phyloP scores from a whole-genome alignment of 2,113 vertebrate genomes.

The Cranoglanis bouderius region DNA sequence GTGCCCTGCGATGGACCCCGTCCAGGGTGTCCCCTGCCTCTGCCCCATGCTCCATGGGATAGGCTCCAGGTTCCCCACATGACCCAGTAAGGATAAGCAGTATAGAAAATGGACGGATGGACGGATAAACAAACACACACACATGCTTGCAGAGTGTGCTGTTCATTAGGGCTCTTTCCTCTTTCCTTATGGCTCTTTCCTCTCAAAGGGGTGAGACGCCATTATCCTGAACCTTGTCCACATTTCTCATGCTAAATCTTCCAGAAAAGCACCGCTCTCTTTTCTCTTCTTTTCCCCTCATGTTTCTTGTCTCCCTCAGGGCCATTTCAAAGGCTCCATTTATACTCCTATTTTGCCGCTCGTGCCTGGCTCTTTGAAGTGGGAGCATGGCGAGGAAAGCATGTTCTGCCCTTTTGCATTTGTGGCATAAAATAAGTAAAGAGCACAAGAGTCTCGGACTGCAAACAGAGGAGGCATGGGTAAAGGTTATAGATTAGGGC shows the following conservation, averaged over 20 bases:
- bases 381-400: slow-evolving; percentile 42
- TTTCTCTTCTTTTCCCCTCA: slow-evolving; percentile 33
- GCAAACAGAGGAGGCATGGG: neutral
- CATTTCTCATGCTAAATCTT: slow-evolving; percentile 33
- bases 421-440: slow-evolving; percentile 18
- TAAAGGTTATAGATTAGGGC: slow-evolving; percentile 7
- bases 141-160: neutral
- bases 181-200: neutral
- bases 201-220: slow-evolving; percentile 25
- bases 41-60: too few relatives aligned
- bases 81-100: too few relatives aligned
- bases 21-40: too few relatives aligned
- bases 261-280: slow-evolving; percentile 15
- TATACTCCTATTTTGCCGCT: slow-evolving; percentile 24
- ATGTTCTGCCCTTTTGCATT: slow-evolving; percentile 30
- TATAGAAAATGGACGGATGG: too few relatives aligned
- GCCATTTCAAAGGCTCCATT: slow-evolving; percentile 50
- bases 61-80: too few relatives aligned
- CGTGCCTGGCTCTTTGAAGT: slow-evolving; percentile 48
- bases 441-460: neutral
- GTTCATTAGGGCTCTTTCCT: slow-evolving; percentile 15
- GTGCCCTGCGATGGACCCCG: too few relatives aligned
- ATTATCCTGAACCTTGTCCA: slow-evolving; percentile 40
- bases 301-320: slow-evolving; percentile 34
- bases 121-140: neutral